Percentiles rank a stretch among this genome's conserved stretches.
Conservation (phyloP, 1,140 invertebrate species). For the Adoxophyes honmai region DNA sequence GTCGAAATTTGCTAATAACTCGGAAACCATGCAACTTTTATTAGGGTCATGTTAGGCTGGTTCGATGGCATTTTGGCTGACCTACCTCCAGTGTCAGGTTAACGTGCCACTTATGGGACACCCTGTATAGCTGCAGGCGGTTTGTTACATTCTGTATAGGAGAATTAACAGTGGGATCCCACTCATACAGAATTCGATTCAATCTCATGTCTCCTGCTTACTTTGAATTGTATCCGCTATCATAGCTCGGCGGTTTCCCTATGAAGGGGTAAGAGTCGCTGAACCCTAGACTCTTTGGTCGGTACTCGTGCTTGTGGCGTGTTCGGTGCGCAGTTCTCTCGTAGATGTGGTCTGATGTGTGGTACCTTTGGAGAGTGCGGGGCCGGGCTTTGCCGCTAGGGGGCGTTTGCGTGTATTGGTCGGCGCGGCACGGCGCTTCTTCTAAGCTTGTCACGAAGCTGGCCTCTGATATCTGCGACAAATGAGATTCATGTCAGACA, state of each 20-base stretch:
- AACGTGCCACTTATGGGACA: too few species aligned
- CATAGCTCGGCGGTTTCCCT: constrained; percentile 60
- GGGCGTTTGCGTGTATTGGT: constrained; percentile 68
- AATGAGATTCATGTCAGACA: constrained; percentile 1
- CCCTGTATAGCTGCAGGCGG: too few species aligned
- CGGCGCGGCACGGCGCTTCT: constrained; percentile 44
- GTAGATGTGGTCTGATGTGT: constrained; percentile 67
- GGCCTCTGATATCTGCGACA: constrained; percentile 62
- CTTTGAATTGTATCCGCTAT: constrained; percentile 51
- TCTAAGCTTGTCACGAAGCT: constrained; percentile 68
- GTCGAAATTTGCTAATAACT: too few species aligned
- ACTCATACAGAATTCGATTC: too few species aligned
- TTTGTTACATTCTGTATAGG: too few species aligned
- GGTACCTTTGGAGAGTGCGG: constrained; percentile 58
- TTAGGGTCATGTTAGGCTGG: too few species aligned
- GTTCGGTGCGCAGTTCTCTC: constrained; percentile 41
- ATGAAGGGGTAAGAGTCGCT: constrained; percentile 56
- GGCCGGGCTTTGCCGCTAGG: constrained; percentile 54
- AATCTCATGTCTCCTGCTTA: constrained; percentile 36
- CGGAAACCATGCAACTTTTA: too few species aligned
- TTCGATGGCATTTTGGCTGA: too few species aligned
- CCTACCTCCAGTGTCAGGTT: too few species aligned
- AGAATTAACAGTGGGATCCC: too few species aligned
- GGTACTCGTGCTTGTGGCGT: constrained; percentile 35
- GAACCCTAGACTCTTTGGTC: constrained; percentile 53